Evolutionary conservation across 2,888 invertebrate species (phyloP).

Genomic region (Noctua comes): DNA sequence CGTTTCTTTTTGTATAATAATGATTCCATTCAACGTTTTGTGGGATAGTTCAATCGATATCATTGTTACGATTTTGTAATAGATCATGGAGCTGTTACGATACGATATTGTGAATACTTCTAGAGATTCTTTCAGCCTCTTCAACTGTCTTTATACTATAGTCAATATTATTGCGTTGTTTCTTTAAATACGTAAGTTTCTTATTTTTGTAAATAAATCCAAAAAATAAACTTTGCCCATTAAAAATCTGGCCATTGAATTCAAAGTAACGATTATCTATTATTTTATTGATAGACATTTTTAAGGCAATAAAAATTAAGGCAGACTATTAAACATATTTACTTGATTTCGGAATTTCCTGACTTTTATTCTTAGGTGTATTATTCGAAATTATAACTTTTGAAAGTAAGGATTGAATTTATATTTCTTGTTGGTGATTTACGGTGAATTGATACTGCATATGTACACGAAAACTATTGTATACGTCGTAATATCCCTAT

Average conservation of each 20-base stretch:
- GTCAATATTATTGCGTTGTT: background rate
- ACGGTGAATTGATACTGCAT: too few relatives aligned
- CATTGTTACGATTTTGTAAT: slow-evolving; percentile 49
- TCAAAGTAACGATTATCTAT: background rate
- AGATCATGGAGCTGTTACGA: slow-evolving; percentile 17
- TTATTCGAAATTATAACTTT: background rate
- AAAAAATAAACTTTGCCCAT: background rate
- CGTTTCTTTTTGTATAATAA: slow-evolving; percentile 39
- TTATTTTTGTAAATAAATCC: background rate
- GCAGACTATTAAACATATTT: background rate
- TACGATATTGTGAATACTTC: background rate
- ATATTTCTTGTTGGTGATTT: too few relatives aligned
- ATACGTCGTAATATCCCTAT: too few relatives aligned
- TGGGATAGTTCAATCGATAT: slow-evolving; percentile 28
- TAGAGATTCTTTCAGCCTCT: background rate
- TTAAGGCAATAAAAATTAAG: slow-evolving; percentile 22
- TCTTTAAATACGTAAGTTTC: background rate
- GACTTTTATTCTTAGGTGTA: background rate
- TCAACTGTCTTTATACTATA: background rate
- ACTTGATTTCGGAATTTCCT: slow-evolving; percentile 10
- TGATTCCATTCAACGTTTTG: slow-evolving; percentile 36
- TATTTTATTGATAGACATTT: slow-evolving; percentile 11
- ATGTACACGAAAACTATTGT: too few relatives aligned
- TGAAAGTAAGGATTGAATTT: too few relatives aligned
- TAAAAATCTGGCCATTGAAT: background rate